Base-by-base conservation (phyloP, 2,113 vertebrate species). In the Amphiprion percula region DNA sequence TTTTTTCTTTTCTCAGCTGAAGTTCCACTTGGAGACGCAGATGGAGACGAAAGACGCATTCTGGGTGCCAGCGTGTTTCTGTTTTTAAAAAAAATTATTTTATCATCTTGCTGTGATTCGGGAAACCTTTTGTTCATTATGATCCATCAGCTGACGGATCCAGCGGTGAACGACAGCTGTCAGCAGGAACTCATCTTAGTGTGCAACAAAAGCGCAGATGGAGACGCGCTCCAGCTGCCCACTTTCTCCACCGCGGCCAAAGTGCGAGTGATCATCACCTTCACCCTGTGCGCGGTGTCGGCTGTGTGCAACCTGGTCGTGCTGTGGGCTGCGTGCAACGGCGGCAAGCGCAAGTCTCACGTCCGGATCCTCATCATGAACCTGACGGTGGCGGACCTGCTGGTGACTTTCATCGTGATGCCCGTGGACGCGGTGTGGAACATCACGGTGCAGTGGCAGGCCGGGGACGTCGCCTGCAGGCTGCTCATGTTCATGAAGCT, bases 401-500 rank as follows among this genome's bases (percentile, higher is more conserved):
- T 97, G 84, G 92, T 97, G 55, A 95, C 95, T 0, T 95, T 96
- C 86, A 89, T 94, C 4, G 96, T 96, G 75, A 97, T 97, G 96
- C 96, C 96, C 0, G 90, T 97, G 84, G 96, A 97, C 0, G 96
- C 96, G 0, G 76, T 84, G 79, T 97, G 96, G 96, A 97, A 97
- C 88, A 94, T 97, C 85, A 97, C 96, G 0, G 94, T 97, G 80
- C 96, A 96, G 93, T 97, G 96, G 96, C 84, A 89, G 80, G 96
- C 93, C 0, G 96, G 96, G 0, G 96, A 96, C 61, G 62, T 90
- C 67, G 94, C 95, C 85, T 97, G 96, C 84, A 90, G 96, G 56
- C 77, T 96, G 44, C 93, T 97, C 28, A 97, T 97, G 96, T 97
- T 96, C 88, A 83, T 97, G 30, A 96, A 96, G 33, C 95, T 97